A percentile compares a stretch with the other conserved stretches of the same genome.
phyloP scores from a whole-genome alignment of 2,888 invertebrate genomes.

The Epistrophe grossulariae region DNA sequence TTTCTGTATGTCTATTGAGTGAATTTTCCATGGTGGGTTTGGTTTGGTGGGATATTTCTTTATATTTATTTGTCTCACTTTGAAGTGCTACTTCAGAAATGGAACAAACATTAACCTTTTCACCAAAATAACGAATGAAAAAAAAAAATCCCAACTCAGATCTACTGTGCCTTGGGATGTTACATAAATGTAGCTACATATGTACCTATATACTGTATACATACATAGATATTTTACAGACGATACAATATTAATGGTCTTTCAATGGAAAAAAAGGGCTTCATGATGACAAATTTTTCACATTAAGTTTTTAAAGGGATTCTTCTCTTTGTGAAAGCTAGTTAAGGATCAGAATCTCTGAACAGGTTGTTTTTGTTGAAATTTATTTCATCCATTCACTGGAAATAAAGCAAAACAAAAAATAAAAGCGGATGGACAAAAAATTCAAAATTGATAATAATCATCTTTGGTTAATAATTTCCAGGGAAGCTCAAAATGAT shows the following conservation, averaged over 20 bases:
- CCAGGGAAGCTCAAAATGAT: background rate
- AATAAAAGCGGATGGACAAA: background rate
- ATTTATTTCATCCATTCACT: slow-evolving; percentile 12
- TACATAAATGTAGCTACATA: background rate
- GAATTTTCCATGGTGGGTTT: slow-evolving; percentile 19
- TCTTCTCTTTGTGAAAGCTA: slow-evolving; percentile 18
- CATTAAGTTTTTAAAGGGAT: slow-evolving; percentile 37
- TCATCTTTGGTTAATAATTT: background rate
- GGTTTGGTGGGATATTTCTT: slow-evolving; percentile 27
- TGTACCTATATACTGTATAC: background rate
- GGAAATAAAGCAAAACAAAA: background rate
- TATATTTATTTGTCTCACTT: slow-evolving; percentile 71
- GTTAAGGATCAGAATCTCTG: slow-evolving; percentile 30
- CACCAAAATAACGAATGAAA: slow-evolving; percentile 21
- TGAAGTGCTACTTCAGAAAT: slow-evolving; percentile 68
- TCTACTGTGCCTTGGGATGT: slow-evolving; percentile 23
- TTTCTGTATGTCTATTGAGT: slow-evolving; percentile 4
- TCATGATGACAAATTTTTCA: slow-evolving; percentile 41
- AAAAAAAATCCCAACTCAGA: background rate
- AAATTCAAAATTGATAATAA: slow-evolving; percentile 8
- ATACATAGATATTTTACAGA: slow-evolving; percentile 29
- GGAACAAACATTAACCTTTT: slow-evolving; percentile 66
- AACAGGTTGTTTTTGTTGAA: slow-evolving; percentile 38
- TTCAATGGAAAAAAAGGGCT: slow-evolving; percentile 33
- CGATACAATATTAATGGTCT: slow-evolving; percentile 45